phyloP scores from a whole-genome alignment of 1,140 invertebrate genomes.

The Apis dorsata region DNA sequence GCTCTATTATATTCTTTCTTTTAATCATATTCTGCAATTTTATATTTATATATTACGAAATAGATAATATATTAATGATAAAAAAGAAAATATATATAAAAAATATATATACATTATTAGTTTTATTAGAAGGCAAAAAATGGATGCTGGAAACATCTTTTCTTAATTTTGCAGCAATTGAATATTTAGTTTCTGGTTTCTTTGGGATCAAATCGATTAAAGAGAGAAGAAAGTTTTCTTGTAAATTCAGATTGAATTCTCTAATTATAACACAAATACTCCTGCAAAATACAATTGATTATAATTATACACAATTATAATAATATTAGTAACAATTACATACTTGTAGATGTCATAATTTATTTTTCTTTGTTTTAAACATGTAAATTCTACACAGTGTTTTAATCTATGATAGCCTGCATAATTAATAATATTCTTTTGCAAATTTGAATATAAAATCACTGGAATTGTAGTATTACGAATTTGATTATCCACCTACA shows the following conservation, averaged over 20 bases:
- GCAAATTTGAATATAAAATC: conserved; percentile 84
- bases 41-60: too few species aligned
- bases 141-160: conserved; percentile 72
- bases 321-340: conserved; percentile 19
- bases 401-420: conserved; percentile 79
- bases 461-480: conserved; percentile 88
- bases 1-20: conserved; percentile 82
- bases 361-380: conserved; percentile 83
- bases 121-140: conserved; percentile 40
- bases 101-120: conserved; percentile 36
- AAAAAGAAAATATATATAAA: not conserved
- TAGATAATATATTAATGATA: not conserved
- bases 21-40: conserved; percentile 53
- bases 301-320: not conserved
- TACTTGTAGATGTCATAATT: conserved; percentile 84
- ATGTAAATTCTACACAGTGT: conserved; percentile 85
- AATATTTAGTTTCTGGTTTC: conserved; percentile 68
- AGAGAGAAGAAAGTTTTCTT: conserved; percentile 84
- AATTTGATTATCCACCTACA: conserved; percentile 90
- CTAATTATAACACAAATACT: conserved; percentile 86
- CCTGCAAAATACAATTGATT: conserved; percentile 72
- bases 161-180: conserved; percentile 70
- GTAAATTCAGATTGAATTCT: conserved; percentile 87
- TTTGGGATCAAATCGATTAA: conserved; percentile 71
- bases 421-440: conserved; percentile 72